Percentiles rank a stretch among this genome's conserved stretches.
Evolutionary conservation across 2,888 invertebrate genomes (phyloP).

Genomic region (Drosophila nr. perissopoda): DNA sequence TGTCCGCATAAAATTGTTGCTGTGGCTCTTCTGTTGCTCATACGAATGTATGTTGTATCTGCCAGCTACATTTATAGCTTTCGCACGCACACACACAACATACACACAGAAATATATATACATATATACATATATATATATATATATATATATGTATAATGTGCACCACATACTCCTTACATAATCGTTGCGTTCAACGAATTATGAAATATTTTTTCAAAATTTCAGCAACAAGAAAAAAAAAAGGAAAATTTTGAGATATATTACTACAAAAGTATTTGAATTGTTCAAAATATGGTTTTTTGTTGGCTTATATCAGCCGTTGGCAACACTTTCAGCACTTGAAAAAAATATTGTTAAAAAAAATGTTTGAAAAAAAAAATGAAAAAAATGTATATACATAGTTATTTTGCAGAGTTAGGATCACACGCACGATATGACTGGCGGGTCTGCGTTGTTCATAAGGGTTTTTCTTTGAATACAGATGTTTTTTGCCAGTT

Average conservation of each 20-base stretch:
- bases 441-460: conserved; percentile 9
- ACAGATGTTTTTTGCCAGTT: neutral
- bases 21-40: conserved; percentile 38
- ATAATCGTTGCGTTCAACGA: conserved; percentile 50
- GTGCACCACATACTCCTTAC: conserved; percentile 50
- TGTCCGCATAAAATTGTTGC: conserved; percentile 40
- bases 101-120: conserved; percentile 42
- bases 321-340: conserved; percentile 35
- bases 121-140: neutral
- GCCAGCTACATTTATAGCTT: conserved; percentile 59
- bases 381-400: neutral
- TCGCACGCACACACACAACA: conserved; percentile 48
- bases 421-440: conserved; percentile 41
- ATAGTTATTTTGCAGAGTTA: conserved; percentile 4
- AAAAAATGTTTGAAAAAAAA: conserved; percentile 36
- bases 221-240: conserved; percentile 6
- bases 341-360: conserved; percentile 45
- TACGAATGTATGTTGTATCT: conserved; percentile 43
- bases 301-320: conserved; percentile 1
- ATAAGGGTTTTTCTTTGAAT: neutral
- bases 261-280: conserved; percentile 1
- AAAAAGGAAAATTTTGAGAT: neutral
- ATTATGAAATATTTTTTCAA: conserved; percentile 15
- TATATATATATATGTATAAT: conserved; percentile 10
- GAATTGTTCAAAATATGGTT: neutral